A percentile compares a stretch with the other conserved stretches of the same genome.
Evolutionary conservation across 1,140 invertebrate genomes (phyloP).

Genomic region (Rhopalosiphum padi): DNA sequence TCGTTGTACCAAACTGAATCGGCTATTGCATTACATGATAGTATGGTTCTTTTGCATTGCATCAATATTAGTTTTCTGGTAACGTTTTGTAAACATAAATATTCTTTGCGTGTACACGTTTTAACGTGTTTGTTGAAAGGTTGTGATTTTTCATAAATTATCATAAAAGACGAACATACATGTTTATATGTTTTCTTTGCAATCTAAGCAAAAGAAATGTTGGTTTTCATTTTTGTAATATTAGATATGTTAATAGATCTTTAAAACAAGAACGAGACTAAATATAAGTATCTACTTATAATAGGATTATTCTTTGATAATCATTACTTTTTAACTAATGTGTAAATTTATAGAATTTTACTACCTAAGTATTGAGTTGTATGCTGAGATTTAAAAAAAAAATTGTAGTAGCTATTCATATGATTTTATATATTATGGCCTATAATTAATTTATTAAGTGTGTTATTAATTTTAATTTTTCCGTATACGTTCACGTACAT

Average conservation of each 20-base stretch:
- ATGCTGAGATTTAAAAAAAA: background rate
- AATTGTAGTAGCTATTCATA: background rate
- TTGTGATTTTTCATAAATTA: background rate
- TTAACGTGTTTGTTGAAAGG: background rate
- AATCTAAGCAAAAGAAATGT: background rate
- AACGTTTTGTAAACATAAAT: slow-evolving; percentile 25
- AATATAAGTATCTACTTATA: background rate
- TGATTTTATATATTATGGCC: background rate
- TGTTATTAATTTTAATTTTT: background rate
- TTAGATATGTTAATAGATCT: background rate
- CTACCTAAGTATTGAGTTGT: too few species aligned
- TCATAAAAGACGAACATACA: background rate
- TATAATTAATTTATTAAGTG: too few species aligned
- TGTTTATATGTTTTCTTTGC: background rate
- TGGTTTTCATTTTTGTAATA: background rate
- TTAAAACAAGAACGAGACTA: background rate
- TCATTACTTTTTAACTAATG: background rate
- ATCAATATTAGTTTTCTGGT: slow-evolving; percentile 38
- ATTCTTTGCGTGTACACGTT: background rate
- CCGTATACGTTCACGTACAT: background rate
- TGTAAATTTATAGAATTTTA: background rate
- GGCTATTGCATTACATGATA: background rate
- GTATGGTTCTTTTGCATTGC: background rate
- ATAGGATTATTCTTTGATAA: background rate
- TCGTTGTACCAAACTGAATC: slow-evolving; percentile 20